These are phyloP conservation scores for Amphiduros pacificus DNA, from an alignment of 2,888 invertebrate genomes.

Conservation along the genomic window DNA sequence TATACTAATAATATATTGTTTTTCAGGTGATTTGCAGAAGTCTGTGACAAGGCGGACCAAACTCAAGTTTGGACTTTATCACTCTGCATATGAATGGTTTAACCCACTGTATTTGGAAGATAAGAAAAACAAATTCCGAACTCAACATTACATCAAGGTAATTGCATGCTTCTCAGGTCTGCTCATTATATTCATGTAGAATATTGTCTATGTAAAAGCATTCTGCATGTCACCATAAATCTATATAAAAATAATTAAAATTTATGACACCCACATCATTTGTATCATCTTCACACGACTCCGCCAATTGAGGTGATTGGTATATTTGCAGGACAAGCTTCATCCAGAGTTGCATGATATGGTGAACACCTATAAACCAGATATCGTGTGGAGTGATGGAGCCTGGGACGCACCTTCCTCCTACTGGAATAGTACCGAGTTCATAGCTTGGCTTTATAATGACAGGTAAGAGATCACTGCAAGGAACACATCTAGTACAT, in stretches of 20 bases:
- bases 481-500: too few relatives aligned
- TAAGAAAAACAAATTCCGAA: conserved; percentile 63
- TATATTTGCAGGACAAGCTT: conserved; percentile 43
- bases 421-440: conserved; percentile 59
- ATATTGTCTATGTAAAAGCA: too few relatives aligned
- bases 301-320: too few relatives aligned
- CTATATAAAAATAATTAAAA: too few relatives aligned
- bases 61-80: conserved; percentile 62
- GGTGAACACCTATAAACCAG: conserved; percentile 54
- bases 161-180: too few relatives aligned
- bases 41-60: conserved; percentile 68
- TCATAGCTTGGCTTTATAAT: conserved; percentile 61
- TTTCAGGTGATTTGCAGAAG: conserved; percentile 62
- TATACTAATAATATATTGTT: neutral
- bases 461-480: too few relatives aligned
- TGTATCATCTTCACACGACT: too few relatives aligned
- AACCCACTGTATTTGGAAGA: conserved; percentile 50
- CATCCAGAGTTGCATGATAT: conserved; percentile 73
- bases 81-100: conserved; percentile 54
- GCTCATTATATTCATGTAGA: too few relatives aligned
- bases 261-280: too few relatives aligned
- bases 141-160: conserved; percentile 67
- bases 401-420: conserved; percentile 79
- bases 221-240: neutral
- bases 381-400: conserved; percentile 58